These are phyloP conservation scores for Galerucella pusilla DNA, from an alignment of 2,888 invertebrate species.

Conservation along the genomic window DNA sequence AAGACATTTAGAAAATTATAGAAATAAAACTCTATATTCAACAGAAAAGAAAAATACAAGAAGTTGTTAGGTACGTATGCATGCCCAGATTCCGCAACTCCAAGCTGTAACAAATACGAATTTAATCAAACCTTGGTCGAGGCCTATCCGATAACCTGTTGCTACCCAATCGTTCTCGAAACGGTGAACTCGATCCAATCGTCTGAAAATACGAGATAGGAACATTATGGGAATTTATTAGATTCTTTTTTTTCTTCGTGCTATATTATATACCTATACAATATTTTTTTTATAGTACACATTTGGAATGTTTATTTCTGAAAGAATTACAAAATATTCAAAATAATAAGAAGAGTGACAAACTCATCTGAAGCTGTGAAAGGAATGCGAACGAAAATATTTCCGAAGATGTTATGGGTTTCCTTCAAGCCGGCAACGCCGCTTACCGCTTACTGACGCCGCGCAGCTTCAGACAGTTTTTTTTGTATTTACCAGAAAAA, in stretches of 20 bases:
- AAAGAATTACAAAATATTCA: too few relatives aligned
- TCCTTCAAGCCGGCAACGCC: too few relatives aligned
- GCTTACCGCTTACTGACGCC: too few relatives aligned
- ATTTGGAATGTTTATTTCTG: too few relatives aligned
- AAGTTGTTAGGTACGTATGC: slow-evolving; percentile 40
- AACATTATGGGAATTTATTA: slow-evolving; percentile 1
- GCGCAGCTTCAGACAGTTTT: too few relatives aligned
- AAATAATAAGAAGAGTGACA: too few relatives aligned
- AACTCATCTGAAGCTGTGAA: too few relatives aligned
- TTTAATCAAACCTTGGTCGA: slow-evolving; percentile 77
- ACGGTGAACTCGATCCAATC: slow-evolving; percentile 79
- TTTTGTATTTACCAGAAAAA: too few relatives aligned
- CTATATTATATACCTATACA: too few relatives aligned
- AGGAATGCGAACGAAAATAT: too few relatives aligned
- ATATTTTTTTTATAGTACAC: too few relatives aligned
- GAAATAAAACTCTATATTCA: neutral
- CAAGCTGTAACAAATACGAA: slow-evolving; percentile 54
- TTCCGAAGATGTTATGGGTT: too few relatives aligned
- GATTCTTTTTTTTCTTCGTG: neutral
- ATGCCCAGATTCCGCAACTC: slow-evolving; percentile 55
- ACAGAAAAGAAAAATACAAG: neutral
- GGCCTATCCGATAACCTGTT: slow-evolving; percentile 85
- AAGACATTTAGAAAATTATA: neutral
- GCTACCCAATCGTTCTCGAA: slow-evolving; percentile 90
- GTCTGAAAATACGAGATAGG: slow-evolving; percentile 66